Conservation (phyloP, 1,140 invertebrate genomes). For the Ptiloglossa arizonensis region DNA sequence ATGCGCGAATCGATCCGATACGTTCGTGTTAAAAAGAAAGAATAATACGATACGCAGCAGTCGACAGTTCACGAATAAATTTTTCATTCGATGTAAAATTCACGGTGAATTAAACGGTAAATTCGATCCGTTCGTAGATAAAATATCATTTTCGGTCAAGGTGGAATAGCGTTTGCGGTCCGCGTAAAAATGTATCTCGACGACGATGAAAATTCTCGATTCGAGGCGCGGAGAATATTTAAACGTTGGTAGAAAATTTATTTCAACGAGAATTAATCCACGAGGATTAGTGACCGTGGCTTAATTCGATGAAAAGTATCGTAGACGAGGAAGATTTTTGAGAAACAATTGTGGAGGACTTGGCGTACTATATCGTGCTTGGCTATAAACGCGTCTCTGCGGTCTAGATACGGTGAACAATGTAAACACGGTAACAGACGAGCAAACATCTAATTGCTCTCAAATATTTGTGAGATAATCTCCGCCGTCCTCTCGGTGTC, state of each 20-base stretch:
- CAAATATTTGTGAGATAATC: conserved; percentile 79
- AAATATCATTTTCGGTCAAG: too few relatives aligned
- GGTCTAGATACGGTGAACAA: conserved; percentile 74
- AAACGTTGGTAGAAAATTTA: background rate
- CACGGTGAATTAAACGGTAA: too few relatives aligned
- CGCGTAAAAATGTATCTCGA: too few relatives aligned
- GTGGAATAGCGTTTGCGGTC: too few relatives aligned
- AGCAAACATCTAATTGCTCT: conserved; percentile 78
- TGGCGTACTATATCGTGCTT: conserved; percentile 46
- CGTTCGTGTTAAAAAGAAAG: too few relatives aligned
- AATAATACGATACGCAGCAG: too few relatives aligned
- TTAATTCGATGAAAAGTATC: background rate
- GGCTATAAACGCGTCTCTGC: conserved; percentile 64
- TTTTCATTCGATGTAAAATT: too few relatives aligned
- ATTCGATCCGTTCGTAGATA: too few relatives aligned
- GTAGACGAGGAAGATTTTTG: background rate
- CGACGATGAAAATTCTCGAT: too few relatives aligned
- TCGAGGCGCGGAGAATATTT: background rate
- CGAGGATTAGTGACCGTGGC: background rate
- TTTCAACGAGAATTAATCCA: background rate
- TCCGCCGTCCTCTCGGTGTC: conserved; percentile 49
- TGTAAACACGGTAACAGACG: conserved; percentile 74
- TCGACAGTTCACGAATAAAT: too few relatives aligned
- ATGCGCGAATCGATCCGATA: too few relatives aligned
- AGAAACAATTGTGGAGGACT: conserved; percentile 21